Percentiles rank a stretch among this genome's conserved stretches.
phyloP scores from a whole-genome alignment of 2,797 vertebrate species.

The Microctenopoma stevenorrisi region DNA sequence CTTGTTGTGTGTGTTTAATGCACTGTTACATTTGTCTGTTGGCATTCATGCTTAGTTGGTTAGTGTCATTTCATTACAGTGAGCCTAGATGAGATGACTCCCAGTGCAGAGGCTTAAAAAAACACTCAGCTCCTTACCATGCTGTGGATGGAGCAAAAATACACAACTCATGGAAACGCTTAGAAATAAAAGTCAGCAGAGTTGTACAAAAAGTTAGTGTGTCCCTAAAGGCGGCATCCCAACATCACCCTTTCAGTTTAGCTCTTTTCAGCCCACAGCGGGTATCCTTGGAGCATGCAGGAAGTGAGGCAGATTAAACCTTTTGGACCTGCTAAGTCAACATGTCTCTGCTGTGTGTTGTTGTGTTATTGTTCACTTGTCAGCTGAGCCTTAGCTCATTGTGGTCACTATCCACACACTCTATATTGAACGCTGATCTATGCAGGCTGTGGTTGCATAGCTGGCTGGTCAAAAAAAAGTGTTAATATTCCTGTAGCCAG shows the following conservation, averaged over 20 bases:
- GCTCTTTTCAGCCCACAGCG: constrained; percentile 56
- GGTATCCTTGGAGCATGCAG: constrained; percentile 75
- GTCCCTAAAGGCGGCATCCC: constrained; percentile 35
- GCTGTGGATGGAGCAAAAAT: not conserved
- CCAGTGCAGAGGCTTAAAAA: not conserved
- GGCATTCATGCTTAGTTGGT: constrained; percentile 22
- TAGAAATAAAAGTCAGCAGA: constrained; percentile 42
- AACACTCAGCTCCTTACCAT: not conserved
- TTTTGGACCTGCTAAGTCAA: constrained; percentile 79
- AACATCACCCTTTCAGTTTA: constrained; percentile 53
- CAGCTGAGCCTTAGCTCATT: constrained; percentile 75
- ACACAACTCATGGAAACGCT: constrained; percentile 18
- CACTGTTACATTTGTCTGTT: constrained; percentile 33
- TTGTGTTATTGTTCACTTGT: constrained; percentile 80
- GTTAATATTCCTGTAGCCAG: constrained; percentile 52
- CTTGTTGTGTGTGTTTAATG: constrained; percentile 28
- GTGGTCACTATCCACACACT: constrained; percentile 45
- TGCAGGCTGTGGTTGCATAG: constrained; percentile 53
- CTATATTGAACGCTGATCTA: constrained; percentile 75
- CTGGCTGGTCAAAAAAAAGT: constrained; percentile 56
- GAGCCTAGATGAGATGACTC: constrained; percentile 13
- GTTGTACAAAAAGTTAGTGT: constrained; percentile 22
- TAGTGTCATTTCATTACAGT: constrained; percentile 21
- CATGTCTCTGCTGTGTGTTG: constrained; percentile 71
- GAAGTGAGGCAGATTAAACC: constrained; percentile 80